Conservation (phyloP, 2,113 vertebrate species). For the Myotis yumanensis region DNA sequence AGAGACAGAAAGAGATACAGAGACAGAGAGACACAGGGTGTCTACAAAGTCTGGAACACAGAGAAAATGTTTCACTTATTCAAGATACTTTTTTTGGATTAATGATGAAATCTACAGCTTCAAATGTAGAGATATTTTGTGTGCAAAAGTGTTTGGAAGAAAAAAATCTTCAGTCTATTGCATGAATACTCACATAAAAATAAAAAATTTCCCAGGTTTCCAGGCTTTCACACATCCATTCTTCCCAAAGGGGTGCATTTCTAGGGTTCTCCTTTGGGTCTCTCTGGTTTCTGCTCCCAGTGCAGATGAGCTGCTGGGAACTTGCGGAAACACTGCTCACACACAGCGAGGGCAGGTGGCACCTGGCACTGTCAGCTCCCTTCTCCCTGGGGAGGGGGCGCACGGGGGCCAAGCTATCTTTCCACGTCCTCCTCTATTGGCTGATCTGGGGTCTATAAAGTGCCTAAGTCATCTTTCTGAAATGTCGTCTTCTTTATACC, state of each 20-base stretch:
- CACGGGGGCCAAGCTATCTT: neutral
- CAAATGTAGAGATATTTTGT: neutral
- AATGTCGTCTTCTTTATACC: neutral
- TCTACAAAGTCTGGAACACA: neutral
- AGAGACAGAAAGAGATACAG: too few species aligned
- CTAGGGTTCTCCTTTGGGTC: neutral
- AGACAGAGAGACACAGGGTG: neutral
- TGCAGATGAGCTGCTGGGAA: neutral
- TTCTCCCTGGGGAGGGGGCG: neutral
- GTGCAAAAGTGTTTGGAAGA: neutral
- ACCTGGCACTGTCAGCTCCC: neutral
- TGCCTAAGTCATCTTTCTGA: neutral
- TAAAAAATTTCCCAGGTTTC: neutral
- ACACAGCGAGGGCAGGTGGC: accelerated
- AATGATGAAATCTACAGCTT: conserved; percentile 14
- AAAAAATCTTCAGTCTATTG: neutral
- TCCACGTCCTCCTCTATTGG: neutral
- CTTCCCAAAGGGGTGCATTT: neutral
- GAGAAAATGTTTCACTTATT: neutral
- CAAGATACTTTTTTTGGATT: neutral
- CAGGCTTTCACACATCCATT: neutral
- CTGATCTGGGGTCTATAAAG: too few species aligned
- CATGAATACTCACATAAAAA: conserved; percentile 43
- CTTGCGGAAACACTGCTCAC: neutral
- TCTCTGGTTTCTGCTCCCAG: neutral